Percentiles rank a stretch among this genome's conserved stretches.
These are phyloP conservation scores for Gallinago stenura DNA, from an alignment of 2,797 vertebrate genomes.

Conservation along the genomic window DNA sequence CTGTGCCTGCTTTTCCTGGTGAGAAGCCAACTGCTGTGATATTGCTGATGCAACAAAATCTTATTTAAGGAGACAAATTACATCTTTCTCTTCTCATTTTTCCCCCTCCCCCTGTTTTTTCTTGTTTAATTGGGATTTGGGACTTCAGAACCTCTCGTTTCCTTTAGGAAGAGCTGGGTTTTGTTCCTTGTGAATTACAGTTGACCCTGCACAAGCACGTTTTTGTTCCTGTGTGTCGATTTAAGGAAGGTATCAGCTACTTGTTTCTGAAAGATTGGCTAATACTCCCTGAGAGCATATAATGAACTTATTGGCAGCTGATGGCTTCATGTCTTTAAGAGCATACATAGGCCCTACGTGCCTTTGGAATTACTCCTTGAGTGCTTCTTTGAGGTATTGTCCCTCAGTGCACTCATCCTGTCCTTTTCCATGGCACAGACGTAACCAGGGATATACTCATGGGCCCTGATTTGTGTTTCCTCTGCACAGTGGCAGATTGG, in stretches of 20 bases:
- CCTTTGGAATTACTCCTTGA: neutral
- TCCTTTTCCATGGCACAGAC: neutral
- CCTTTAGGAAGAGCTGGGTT: neutral
- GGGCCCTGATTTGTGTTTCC: neutral
- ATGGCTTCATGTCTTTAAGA: neutral
- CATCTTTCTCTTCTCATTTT: neutral
- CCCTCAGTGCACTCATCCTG: rapidly evolving
- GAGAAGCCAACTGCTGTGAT: neutral
- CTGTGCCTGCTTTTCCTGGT: neutral
- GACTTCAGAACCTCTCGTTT: neutral
- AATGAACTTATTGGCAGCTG: neutral
- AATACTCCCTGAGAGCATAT: neutral
- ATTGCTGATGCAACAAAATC: neutral
- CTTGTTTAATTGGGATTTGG: neutral
- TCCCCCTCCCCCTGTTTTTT: neutral
- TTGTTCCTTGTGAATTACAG: neutral
- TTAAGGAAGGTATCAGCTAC: neutral
- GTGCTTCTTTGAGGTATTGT: neutral
- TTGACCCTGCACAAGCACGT: rapidly evolving
- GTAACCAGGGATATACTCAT: no score
- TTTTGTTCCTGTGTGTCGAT: neutral
- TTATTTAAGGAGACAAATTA: no score
- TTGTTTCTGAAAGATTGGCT: neutral
- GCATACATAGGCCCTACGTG: rapidly evolving
- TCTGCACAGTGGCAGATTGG: neutral